Base-by-base conservation (phyloP, 1,140 invertebrate species). In the Ptiloglossa arizonensis region DNA sequence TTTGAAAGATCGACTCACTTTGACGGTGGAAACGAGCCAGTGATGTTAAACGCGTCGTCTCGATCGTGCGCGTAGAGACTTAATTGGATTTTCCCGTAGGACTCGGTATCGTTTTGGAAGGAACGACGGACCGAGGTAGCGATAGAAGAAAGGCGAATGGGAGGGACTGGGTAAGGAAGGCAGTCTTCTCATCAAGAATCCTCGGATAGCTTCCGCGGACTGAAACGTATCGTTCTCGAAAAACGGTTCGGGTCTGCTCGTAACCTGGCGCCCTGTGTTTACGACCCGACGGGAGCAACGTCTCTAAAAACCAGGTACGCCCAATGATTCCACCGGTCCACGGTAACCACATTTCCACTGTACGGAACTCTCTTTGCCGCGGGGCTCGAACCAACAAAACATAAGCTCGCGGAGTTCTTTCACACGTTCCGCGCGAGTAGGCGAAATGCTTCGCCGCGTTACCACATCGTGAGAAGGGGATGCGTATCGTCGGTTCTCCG, bases 241-340 rank as follows among this genome's bases (percentile, higher is more conserved):
- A 88, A 89, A 86, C 63, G 78, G 82, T 41, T 69, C 50, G 64
- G 71, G 71, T 63, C 60, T 35, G 83, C 70, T 88, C 87, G 83
- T 89, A 89, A 89, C 82, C 82, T 78, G 80, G 82, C 79, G 83
- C 88, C 87, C 78, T 88, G 81, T 85, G 82, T 89, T 90, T 90
- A 90, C 83, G 87, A 88, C 81, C 86, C 81, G 88, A 89, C 87
- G 85, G 87, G 81, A 89, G 89, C 86, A 80, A 85, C 82, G 81
- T 86, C 82, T 80, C 79, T 79, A 87, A 89, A 87, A 90, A 87
- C 74, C 84, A 79, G 87, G 80, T 88, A 86, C 81, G 81, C 79
- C 80, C 86, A 85, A 86, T 83, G 66, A 85, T 85, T 86, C 82
- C 80, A 85, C 80, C 81, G 82, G 82, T 72, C 77, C 54, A 81